These are phyloP conservation scores for Morelia viridis DNA, from an alignment of 2,797 vertebrate species.

Conservation along the genomic window DNA sequence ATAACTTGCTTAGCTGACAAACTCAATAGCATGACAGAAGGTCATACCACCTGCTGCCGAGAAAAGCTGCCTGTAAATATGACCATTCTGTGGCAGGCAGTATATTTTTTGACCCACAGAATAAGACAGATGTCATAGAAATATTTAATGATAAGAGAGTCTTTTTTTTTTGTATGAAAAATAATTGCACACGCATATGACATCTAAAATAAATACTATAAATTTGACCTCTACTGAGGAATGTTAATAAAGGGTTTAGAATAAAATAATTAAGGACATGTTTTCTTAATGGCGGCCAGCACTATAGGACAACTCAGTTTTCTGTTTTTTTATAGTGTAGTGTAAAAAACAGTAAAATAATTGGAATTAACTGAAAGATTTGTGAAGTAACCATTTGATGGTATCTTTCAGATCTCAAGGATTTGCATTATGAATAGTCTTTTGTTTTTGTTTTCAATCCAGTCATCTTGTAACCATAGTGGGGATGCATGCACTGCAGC, in stretches of 20 bases:
- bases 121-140: conserved; percentile 61
- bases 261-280: not conserved
- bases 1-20: conserved; percentile 1
- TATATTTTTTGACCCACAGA: conserved; percentile 47
- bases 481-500: conserved; percentile 86
- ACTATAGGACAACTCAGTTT: conserved; percentile 31
- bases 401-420: conserved; percentile 61
- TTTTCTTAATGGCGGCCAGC: conserved; percentile 36
- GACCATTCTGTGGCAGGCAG: conserved; percentile 28
- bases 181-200: conserved; percentile 3
- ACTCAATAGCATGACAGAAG: conserved; percentile 49
- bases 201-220: conserved; percentile 2
- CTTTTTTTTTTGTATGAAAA: conserved; percentile 33
- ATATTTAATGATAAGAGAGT: conserved; percentile 43
- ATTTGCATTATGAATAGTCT: conserved; percentile 59
- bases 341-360: conserved; percentile 45
- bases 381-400: conserved; percentile 65
- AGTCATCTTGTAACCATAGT: conserved; percentile 74
- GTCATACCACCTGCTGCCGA: conserved; percentile 63
- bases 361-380: conserved; percentile 50
- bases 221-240: not conserved
- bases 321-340: not conserved
- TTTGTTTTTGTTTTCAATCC: conserved; percentile 61
- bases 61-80: conserved; percentile 40
- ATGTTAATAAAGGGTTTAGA: not conserved